Evolutionary conservation across 2,888 invertebrate species (phyloP).

Genomic region (Rhimphoctona megacephalus): DNA sequence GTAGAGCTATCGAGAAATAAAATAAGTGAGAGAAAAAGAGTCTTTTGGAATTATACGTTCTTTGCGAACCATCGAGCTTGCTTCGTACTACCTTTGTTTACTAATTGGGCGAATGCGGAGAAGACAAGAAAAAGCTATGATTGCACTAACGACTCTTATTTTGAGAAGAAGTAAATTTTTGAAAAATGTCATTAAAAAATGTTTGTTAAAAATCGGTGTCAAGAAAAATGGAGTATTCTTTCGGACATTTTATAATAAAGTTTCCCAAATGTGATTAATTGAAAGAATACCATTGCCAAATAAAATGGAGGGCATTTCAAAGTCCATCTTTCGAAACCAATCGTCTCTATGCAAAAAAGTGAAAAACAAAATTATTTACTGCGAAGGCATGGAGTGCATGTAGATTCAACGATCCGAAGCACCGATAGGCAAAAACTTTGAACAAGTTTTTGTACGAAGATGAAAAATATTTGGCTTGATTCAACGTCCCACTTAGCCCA

Average conservation of each 20-base stretch:
- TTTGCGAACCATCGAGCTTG: not conserved
- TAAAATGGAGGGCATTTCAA: not conserved
- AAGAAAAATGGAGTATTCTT: not conserved
- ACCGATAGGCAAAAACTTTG: not conserved
- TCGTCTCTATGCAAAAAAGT: not conserved
- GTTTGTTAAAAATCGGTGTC: not conserved
- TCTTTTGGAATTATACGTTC: not conserved
- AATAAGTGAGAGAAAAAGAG: not conserved
- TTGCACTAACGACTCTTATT: not conserved
- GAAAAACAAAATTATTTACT: not conserved
- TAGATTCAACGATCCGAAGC: not conserved
- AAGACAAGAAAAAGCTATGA: not conserved
- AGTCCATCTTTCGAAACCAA: not conserved
- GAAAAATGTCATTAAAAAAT: not conserved
- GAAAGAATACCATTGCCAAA: not conserved
- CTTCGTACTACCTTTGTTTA: not conserved
- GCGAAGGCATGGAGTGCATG: not conserved
- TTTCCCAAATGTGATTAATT: not conserved
- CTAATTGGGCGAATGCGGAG: not conserved
- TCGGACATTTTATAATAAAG: not conserved
- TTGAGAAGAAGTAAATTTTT: not conserved
- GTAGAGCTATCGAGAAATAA: not conserved
- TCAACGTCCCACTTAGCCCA: constrained; percentile 18
- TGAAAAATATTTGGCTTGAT: constrained; percentile 15
- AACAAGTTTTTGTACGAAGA: not conserved